Conservation (phyloP, 2,888 invertebrate genomes). For the Stenurella melanura region DNA sequence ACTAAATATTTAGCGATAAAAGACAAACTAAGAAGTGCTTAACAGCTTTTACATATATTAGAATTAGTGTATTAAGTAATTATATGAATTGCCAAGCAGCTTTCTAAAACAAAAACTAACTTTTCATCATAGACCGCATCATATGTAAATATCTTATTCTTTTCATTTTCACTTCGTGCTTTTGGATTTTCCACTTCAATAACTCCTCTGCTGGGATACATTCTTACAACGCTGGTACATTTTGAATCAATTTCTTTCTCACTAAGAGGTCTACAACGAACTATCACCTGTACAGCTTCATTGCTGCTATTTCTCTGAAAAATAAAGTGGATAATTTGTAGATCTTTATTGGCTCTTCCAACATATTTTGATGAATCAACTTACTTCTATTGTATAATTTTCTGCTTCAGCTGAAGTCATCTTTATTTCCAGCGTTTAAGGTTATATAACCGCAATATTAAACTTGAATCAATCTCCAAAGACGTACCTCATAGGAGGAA, state of each 20-base stretch:
- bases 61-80: too few relatives aligned
- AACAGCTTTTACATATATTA: too few relatives aligned
- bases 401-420: constrained; percentile 56
- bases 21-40: too few relatives aligned
- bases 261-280: constrained; percentile 96
- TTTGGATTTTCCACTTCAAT: constrained; percentile 93
- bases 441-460: constrained; percentile 51
- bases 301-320: constrained; percentile 70
- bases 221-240: constrained; percentile 86
- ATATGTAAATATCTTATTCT: constrained; percentile 96
- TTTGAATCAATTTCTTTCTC: constrained; percentile 87
- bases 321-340: constrained; percentile 13
- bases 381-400: constrained; percentile 51
- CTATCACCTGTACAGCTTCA: constrained; percentile 97
- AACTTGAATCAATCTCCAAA: neutral
- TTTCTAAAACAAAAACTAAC: constrained; percentile 73
- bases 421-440: constrained; percentile 54
- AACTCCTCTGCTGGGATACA: constrained; percentile 89
- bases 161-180: constrained; percentile 79
- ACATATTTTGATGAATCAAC: constrained; percentile 33
- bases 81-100: too few relatives aligned
- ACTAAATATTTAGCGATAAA: too few relatives aligned
- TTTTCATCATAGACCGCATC: constrained; percentile 96
- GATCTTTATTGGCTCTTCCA: neutral
- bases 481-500: constrained; percentile 15